Evolutionary conservation across 1,140 invertebrate genomes (phyloP), one percentile per base, ranked within the genome.

Genomic region (Trissolcus basalis): DNA sequence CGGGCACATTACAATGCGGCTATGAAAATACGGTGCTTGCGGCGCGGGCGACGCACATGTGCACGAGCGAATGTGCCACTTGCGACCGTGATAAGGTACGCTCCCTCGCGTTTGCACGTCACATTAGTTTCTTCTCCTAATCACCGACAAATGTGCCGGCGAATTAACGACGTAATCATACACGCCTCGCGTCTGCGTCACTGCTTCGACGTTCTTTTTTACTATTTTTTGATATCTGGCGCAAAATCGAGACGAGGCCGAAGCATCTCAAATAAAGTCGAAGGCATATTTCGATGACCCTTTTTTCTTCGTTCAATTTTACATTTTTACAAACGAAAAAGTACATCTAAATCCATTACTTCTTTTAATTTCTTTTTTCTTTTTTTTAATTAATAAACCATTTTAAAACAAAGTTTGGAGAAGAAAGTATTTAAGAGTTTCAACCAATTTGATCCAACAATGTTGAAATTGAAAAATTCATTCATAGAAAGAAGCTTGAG

Each of bases 161-260:
- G 53, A 77, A 58, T 68, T 72, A 72, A n/a, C 50, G 61, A 64
- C 55, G 56, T 12, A 39, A 56, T 48, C 55, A 27, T 63, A 68
- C 58, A 19, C 11, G 50, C 63, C 75, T 73, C 65, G 76, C 64
- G 65, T 78, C 70, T 73, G 76, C 65, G 76, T 64, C 76, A 56
- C 76, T 67, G 59, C 9, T 45, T 68, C 45, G 44, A 48, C 13
- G 14, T 79, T 76, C 50, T 64, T 78, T 71, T 74, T 9, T 71
- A 74, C 55, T 70, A 71, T 74, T 78, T 78, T 69, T 80, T 76
- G 77, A 81, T 78, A 67, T 73, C 81, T 76, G 15, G 69, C 73
- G 74, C 11, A 78, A 73, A 80, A 45, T 63, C 63, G 75, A 79
- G 77, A 78, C 80, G 76, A 80, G 77, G 47, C 77, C 72, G 79